phyloP scores from a whole-genome alignment of 2,797 vertebrate genomes.

The Catostomus latipinnis region DNA sequence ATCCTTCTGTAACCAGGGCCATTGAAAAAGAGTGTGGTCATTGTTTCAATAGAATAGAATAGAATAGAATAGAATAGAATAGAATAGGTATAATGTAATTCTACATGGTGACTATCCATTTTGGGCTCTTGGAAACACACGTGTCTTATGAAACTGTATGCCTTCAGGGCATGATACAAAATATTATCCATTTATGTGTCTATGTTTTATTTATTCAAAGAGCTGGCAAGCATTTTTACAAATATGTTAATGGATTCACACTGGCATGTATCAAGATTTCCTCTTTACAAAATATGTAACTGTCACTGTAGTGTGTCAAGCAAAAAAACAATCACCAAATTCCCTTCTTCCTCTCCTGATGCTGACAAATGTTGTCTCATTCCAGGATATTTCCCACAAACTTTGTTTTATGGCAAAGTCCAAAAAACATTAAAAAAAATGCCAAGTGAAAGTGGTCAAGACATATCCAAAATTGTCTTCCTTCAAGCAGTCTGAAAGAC shows the following conservation, averaged over 20 bases:
- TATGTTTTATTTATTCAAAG: no score
- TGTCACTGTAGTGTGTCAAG: neutral
- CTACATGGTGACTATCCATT: no score
- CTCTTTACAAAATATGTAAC: neutral
- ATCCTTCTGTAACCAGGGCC: no score
- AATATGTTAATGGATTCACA: neutral
- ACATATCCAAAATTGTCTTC: neutral
- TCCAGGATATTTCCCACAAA: conserved; percentile 6
- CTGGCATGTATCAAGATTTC: neutral
- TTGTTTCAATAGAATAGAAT: no score
- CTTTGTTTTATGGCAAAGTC: neutral
- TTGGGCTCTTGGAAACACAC: no score
- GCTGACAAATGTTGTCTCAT: neutral
- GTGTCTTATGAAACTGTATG: no score
- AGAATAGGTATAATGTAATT: no score
- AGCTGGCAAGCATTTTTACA: no score
- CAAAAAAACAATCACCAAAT: neutral
- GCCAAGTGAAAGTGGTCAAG: neutral
- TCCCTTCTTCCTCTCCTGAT: neutral
- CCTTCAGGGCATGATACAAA: no score
- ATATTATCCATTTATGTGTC: no score
- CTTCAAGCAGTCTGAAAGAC: conserved; percentile 8
- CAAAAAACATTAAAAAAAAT: neutral
- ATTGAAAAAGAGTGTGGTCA: no score
- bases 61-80: no score